phyloP scores from a whole-genome alignment of 2,888 invertebrate species.

The Cantharis rufa region DNA sequence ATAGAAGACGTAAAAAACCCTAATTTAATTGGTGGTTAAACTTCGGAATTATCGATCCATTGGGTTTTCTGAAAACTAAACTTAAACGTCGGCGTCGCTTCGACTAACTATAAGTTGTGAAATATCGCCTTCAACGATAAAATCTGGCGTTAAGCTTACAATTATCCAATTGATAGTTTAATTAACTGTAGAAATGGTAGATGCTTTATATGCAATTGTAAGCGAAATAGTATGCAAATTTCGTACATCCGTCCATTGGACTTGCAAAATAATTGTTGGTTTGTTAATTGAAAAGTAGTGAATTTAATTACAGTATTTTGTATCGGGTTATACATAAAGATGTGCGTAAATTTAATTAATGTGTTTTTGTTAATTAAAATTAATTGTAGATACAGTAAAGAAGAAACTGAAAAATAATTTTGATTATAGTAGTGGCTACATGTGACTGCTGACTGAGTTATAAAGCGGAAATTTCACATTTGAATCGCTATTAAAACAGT shows the following conservation, averaged over 20 bases:
- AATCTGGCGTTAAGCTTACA: neutral
- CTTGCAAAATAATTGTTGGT: conserved; percentile 1
- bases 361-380: neutral
- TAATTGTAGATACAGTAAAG: neutral
- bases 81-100: neutral
- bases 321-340: neutral
- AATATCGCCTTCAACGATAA: neutral
- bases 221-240: neutral
- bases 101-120: neutral
- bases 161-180: neutral
- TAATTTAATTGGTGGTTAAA: neutral
- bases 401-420: neutral
- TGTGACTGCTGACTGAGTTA: neutral
- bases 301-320: neutral
- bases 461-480: neutral
- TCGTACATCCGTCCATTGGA: neutral
- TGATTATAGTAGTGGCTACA: neutral
- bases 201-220: neutral
- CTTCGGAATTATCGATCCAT: neutral
- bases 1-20: no score
- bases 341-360: neutral
- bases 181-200: neutral
- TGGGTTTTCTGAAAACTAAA: neutral
- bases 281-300: neutral
- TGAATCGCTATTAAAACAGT: neutral